Base-by-base conservation (phyloP, 2,888 invertebrate species). In the Eulithis testata region DNA sequence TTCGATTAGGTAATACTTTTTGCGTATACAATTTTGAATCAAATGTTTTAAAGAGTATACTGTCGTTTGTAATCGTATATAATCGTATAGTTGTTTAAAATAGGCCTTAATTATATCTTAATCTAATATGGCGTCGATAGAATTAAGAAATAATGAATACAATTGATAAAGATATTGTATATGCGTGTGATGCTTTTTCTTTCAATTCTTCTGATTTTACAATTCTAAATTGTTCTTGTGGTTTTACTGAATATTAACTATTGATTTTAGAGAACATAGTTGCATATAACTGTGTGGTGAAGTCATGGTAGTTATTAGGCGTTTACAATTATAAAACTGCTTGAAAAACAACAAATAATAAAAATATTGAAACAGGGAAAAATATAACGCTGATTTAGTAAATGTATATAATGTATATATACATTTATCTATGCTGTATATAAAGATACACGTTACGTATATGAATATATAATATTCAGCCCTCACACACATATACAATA, bases 21-120 rank as follows among this genome's bases (percentile, higher is more conserved):
- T 76, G 86, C 89, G 90, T 90, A 90, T 90, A 90, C 90, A 88
- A 82, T 79, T 67, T 86, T 88, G 85, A 86, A 88, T 85, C 85
- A 76, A 86, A 83, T 75, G 80, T 82, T 77, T 71, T 72, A 69
- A 69, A 21, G 73, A 82, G 83, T 83, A 82, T 84, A 82, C 82
- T 79, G 77, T 60, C 57, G 60, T 80, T 81, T 83, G 80, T 77
- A 77, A 82, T 88, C 89, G 87, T 89, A 90, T 89, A 86, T 72
- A 80, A 75, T 88, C 88, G 87, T 89, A 88, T 88, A 83, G 80
- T 84, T 76, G 78, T 82, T 82, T 82, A 80, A 75, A 68, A 70
- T 72, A 72, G 67, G 63, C 65, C 67, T 67, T 65, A 37, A 64
- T 61, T 67, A 71, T 14, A 78, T 54, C 57, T 67, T 58, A 40